A percentile compares a stretch with the other conserved stretches of the same genome.
phyloP scores from a whole-genome alignment of 2,113 vertebrate genomes.

The Bucco capensis region DNA sequence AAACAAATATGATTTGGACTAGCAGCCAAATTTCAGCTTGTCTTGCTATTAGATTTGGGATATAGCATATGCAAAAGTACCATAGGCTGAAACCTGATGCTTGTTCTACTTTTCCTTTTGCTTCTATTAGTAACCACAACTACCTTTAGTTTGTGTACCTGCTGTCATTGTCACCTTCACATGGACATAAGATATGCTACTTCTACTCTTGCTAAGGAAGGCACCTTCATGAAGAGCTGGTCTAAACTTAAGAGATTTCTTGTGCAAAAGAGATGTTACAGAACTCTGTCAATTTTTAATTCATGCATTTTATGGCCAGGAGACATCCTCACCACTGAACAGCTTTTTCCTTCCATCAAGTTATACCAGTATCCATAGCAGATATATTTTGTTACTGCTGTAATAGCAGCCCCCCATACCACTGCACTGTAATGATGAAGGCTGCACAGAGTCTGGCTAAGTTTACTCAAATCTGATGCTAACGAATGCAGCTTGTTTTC shows the following conservation, averaged over 20 bases:
- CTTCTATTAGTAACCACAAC: not conserved
- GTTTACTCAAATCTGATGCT: not conserved
- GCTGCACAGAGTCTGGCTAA: not conserved
- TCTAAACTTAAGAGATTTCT: not conserved
- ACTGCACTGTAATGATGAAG: not conserved
- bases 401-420: not conserved
- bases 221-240: not conserved
- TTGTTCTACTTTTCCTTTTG: not conserved
- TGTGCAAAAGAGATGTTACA: not conserved
- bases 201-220: not conserved
- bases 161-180: not conserved
- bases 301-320: not conserved
- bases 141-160: not conserved
- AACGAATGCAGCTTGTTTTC: not conserved
- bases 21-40: not conserved
- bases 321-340: not conserved
- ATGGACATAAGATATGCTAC: fast-evolving
- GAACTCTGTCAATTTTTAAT: not conserved
- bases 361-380: not conserved
- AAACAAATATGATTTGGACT: constrained; percentile 19
- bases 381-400: not conserved
- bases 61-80: not conserved
- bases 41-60: not conserved
- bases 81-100: not conserved
- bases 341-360: not conserved